phyloP scores from a whole-genome alignment of 2,113 vertebrate genomes.

The Microcebus jonahi region DNA sequence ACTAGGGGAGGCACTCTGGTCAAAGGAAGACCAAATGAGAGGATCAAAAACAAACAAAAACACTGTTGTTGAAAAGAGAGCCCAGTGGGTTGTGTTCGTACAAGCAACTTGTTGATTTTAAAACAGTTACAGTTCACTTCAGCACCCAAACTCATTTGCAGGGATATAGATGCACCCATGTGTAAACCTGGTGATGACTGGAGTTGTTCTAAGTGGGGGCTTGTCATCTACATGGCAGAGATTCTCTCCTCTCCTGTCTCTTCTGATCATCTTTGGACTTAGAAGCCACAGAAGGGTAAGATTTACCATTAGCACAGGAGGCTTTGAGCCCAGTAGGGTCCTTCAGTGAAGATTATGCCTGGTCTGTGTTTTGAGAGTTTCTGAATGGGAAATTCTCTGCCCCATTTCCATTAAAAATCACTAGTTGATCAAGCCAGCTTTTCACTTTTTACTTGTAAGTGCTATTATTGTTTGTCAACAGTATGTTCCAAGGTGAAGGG shows the following conservation, averaged over 20 bases:
- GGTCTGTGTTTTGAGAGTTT: neutral
- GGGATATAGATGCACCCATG: fast-evolving
- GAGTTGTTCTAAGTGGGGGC: neutral
- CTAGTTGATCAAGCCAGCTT: neutral
- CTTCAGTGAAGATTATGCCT: neutral
- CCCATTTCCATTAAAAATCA: neutral
- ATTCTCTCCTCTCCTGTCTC: neutral
- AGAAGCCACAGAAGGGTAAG: neutral
- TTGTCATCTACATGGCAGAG: too few species aligned
- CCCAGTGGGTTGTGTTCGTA: neutral
- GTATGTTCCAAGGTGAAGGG: conserved; percentile 62
- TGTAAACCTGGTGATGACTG: neutral
- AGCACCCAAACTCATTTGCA: neutral
- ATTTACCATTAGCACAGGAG: neutral
- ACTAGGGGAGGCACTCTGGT: neutral
- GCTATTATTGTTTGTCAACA: conserved; percentile 49
- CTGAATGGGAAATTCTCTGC: neutral
- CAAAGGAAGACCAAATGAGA: neutral
- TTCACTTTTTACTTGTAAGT: neutral
- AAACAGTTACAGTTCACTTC: neutral
- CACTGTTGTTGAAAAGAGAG: neutral
- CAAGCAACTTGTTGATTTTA: neutral
- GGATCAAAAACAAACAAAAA: neutral
- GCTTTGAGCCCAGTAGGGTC: neutral
- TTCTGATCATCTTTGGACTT: neutral